A percentile compares a stretch with the other conserved stretches of the same genome.
Evolutionary conservation across 2,888 invertebrate genomes (phyloP).

Genomic region (Prostheceraeus crozeri): DNA sequence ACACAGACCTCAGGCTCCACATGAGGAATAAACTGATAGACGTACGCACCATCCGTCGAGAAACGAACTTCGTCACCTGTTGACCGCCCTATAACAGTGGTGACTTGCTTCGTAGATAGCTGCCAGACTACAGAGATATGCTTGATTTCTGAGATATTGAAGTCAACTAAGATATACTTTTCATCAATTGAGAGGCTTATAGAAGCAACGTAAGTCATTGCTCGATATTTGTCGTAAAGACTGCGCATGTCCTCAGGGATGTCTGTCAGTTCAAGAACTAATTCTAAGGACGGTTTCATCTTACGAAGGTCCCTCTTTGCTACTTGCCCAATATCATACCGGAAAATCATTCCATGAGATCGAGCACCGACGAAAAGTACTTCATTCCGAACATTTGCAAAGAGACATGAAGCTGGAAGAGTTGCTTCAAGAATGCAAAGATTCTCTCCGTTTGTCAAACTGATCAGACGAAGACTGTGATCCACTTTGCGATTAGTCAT

Average conservation of each 20-base stretch:
- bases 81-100: background rate
- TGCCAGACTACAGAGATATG: constrained; percentile 22
- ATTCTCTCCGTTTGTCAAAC: constrained; percentile 23
- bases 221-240: constrained; percentile 23
- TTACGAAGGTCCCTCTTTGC: constrained; percentile 32
- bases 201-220: constrained; percentile 19
- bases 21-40: constrained; percentile 31
- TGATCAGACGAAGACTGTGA: constrained; percentile 32
- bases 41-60: constrained; percentile 27
- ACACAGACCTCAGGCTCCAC: constrained; percentile 14
- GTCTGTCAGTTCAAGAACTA: constrained; percentile 15
- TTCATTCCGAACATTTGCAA: constrained; percentile 32
- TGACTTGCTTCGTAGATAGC: constrained; percentile 17
- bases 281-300: constrained; percentile 33
- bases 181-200: constrained; percentile 34
- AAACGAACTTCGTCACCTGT: constrained; percentile 14
- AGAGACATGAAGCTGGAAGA: constrained; percentile 19
- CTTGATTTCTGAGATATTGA: constrained; percentile 34
- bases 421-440: constrained; percentile 14
- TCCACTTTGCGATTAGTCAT: constrained; percentile 15
- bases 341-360: constrained; percentile 30
- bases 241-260: constrained; percentile 14
- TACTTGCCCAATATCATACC: constrained; percentile 36
- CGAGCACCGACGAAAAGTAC: constrained; percentile 34
- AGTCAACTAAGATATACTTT: constrained; percentile 34